phyloP scores from a whole-genome alignment of 1,140 invertebrate species.

The Diabrotica virgifera region DNA sequence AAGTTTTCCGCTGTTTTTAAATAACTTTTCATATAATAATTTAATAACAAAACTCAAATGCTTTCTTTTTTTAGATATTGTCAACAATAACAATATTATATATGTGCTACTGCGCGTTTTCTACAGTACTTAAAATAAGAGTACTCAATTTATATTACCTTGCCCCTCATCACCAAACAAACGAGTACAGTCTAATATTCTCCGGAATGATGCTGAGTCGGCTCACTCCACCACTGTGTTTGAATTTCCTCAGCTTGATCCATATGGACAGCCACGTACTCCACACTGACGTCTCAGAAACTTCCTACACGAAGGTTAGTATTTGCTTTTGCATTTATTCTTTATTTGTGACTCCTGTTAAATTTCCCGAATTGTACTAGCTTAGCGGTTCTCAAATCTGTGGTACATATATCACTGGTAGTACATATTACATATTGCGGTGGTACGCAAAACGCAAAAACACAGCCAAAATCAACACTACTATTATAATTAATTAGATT shows the following conservation, averaged over 20 bases:
- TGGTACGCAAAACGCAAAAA: too few species aligned
- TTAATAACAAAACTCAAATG: too few species aligned
- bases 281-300: conserved; percentile 74
- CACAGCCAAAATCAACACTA: too few species aligned
- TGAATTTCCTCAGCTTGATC: conserved; percentile 96
- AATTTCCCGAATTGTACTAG: too few species aligned
- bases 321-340: neutral
- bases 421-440: too few species aligned
- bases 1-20: too few species aligned
- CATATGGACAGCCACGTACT: conserved; percentile 98
- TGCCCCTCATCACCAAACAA: conserved; percentile 95
- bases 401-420: too few species aligned
- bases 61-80: conserved; percentile 61
- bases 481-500: too few species aligned
- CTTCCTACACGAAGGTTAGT: conserved; percentile 80
- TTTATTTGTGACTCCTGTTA: too few species aligned
- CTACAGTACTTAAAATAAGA: conserved; percentile 93
- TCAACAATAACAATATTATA: conserved; percentile 91
- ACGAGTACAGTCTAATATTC: conserved; percentile 98
- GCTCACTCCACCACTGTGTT: conserved; percentile 95
- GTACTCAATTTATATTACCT: conserved; percentile 97
- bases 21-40: too few species aligned
- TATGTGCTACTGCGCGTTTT: conserved; percentile 96
- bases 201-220: conserved; percentile 97
- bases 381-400: too few species aligned